These are phyloP conservation scores for Halisarca cf. caerulea DNA, from an alignment of 37 sponge, comb jelly and placozoan species.

Conservation along the genomic window DNA sequence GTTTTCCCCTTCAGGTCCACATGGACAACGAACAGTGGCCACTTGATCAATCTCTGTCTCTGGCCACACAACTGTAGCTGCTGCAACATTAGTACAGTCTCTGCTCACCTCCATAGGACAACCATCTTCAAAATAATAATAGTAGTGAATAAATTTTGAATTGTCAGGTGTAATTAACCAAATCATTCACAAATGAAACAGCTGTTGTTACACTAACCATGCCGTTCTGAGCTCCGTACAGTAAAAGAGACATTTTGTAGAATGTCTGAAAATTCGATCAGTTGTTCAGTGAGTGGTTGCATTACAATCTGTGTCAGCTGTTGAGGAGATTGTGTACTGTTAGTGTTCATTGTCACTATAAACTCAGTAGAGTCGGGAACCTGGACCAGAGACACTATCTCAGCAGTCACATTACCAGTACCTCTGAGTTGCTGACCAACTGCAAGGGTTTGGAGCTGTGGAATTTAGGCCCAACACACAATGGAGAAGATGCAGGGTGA, in stretches of 20 bases:
- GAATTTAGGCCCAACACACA: too few relatives aligned
- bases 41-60: constrained; percentile 40
- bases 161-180: too few relatives aligned
- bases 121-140: too few relatives aligned
- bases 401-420: too few relatives aligned
- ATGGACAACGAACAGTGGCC: constrained; percentile 33
- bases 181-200: too few relatives aligned
- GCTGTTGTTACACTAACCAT: not conserved
- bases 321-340: not conserved
- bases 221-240: not conserved
- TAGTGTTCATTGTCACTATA: not conserved
- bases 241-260: not conserved
- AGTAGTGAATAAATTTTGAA: too few relatives aligned
- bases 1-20: not conserved
- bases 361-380: not conserved
- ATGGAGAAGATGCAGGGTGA: too few relatives aligned
- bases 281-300: not conserved
- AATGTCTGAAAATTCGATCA: not conserved
- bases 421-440: too few relatives aligned
- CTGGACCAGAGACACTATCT: not conserved
- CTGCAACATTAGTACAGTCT: not conserved
- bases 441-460: too few relatives aligned
- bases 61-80: constrained; percentile 27
- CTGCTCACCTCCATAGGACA: not conserved
- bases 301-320: not conserved